Base-by-base conservation (phyloP, 2,113 vertebrate species). In the Sapajus apella region DNA sequence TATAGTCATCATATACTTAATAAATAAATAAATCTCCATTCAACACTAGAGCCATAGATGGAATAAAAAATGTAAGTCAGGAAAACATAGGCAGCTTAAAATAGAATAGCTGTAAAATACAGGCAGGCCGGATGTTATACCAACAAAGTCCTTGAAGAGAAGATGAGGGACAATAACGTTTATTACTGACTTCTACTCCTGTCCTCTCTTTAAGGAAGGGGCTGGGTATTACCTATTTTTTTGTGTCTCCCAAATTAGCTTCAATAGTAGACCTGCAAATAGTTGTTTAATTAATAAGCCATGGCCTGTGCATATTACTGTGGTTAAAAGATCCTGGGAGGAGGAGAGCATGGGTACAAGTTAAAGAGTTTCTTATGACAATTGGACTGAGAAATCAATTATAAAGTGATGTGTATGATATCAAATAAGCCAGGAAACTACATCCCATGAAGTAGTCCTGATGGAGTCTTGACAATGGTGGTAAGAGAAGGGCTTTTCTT, bases 221-320 rank as follows among this genome's bases (percentile, higher is more conserved):
- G 6, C 35, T 96, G 43, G 30, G 21, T 84, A 5, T 56, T 43
- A 47, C 8, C 8, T 20, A 90, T 40, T 66, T 90, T 93, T 87
- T 32, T 73, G 12, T n/a, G 21, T 56, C 50, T 47, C 61, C 11
- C 4, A 75, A 94, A 87, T 84, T 80, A 92, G 23, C 14, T 88
- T 8, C 37, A 76, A 70, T 8, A 82, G 30, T 14, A 92, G 21
- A 61, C 1, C 94, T 61, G 50, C 14, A 83, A 83, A 91, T 35
- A 61, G 52, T 87, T 84, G 32, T 72, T 92, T 91, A 47, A 90
- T 94, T 95, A 90, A 80, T 64, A 79, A 77, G 47, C 55, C 58
- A 76, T 20, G 87, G 23, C 16, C 7, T 81, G 5, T 72, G 30
- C 6, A 47, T 35, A 84, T 52, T 52, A 17, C 52, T 6, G 52